Base-by-base conservation (phyloP, 1,140 invertebrate genomes). In the Aplysia californica region DNA sequence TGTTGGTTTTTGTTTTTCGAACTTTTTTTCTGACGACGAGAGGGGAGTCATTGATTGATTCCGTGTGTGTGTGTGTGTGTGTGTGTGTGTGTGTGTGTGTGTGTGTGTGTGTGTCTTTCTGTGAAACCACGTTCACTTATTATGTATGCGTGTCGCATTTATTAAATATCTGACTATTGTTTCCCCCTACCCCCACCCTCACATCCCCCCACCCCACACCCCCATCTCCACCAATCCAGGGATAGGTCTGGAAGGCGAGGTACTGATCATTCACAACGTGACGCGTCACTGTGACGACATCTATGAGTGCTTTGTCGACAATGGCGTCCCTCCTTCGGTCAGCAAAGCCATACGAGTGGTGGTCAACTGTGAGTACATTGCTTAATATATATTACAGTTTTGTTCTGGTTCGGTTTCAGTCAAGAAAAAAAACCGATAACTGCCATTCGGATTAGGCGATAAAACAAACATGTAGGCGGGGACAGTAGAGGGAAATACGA, bases 261-360 rank as follows among this genome's bases (percentile, higher is more conserved):
- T 84, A 3, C 68, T 87, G 44, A 80, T 85, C 0, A 87, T 89
- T 38, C 76, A 83, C 76, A 88, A 88, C 67, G 81, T 88, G 29
- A 82, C 86, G 29, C 74, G 87, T 23, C 77, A 84, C 69, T 87
- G 86, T 80, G 82, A 85, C 31, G 85, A 85, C 73, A 59, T 81
- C 10, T 88, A 87, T 76, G 86, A 87, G 66, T 89, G 87, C 78
- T 79, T 79, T 35, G 87, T 87, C 3, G 81, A 79, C 74, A 88
- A 87, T 69, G 83, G 80, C 0, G 83, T 88, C 2, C 80, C 83
- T 29, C 83, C 87, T 59, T 74, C 82, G n/a, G 84, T 85, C 41
- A 84, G 74, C 72, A 80, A 84, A 33, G 73, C 80, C 72, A 87
- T 89, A 26, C 83, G 78, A 67, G 83, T 89, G 6, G 78, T 75